Base-by-base conservation (phyloP, 2,113 vertebrate genomes). In the Protomyctophum bolini region DNA sequence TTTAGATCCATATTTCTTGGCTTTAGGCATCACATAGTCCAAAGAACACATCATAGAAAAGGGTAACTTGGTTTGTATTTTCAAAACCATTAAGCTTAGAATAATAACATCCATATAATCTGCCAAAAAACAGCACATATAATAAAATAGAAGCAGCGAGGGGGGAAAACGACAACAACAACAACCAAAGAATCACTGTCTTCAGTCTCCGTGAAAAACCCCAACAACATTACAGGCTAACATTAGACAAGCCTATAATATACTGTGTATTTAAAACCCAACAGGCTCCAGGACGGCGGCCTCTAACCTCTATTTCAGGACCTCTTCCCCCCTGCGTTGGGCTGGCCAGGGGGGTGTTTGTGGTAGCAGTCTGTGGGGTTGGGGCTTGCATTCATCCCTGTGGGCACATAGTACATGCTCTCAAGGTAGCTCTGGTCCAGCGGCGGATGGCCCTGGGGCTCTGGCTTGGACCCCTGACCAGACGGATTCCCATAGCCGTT, bases 331-430 rank as follows among this genome's bases (percentile, higher is more conserved):
- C 96, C 91, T 92, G 94, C 81, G 85, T 84, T 80, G 73, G 92
- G 89, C 52, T 91, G 79, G 85, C 79, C 87, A 60, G 92, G 63
- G 74, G 90, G 79, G 75, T 88, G 88, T 83, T 93, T 93, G 82
- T 92, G 90, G 81, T 91, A 93, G 77, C 91, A 93, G 81, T 93
- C 92, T 51, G 91, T 88, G 54, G 90, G 81, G 81, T 93, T 92
- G 1, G 95, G 93, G 81, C 95, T 97, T 47, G 92, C 91, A 81
- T 91, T 93, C 91, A 96, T 95, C 28, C 95, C 94, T 0, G 94
- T 93, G 6, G 96, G 95, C 86, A 97, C 93, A 84, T 96, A 98
- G 88, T 97, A 98, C 84, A 94, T 93, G 73, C 94, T 92, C 68
- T 97, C 96, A 91, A 97, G 89, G 88, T 95, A 92, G 68, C 91